phyloP scores from a whole-genome alignment of 2,113 vertebrate species.

The Erinaceus europaeus region DNA sequence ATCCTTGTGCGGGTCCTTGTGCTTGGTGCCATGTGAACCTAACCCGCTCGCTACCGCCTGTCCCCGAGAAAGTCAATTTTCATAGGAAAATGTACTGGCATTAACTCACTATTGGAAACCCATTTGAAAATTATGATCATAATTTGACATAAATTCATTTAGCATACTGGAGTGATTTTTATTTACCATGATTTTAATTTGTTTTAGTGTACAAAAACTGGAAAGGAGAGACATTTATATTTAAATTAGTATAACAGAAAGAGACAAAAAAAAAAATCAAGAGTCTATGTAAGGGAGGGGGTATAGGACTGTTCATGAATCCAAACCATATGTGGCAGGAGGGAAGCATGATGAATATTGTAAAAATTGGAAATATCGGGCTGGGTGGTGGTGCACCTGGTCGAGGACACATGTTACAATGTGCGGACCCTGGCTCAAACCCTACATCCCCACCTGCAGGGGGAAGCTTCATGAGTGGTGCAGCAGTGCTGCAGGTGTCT shows the following conservation, averaged over 20 bases:
- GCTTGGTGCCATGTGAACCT: too few relatives aligned
- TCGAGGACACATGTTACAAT: too few relatives aligned
- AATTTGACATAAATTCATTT: constrained; percentile 14
- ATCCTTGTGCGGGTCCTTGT: too few relatives aligned
- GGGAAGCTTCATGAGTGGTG: too few relatives aligned
- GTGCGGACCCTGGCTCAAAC: too few relatives aligned
- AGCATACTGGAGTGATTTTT: background rate
- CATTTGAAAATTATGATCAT: background rate
- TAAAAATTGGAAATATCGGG: too few relatives aligned
- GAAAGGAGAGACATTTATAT: background rate
- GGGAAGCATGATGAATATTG: background rate
- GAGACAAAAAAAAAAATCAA: constrained; percentile 11
- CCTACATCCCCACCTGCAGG: too few relatives aligned
- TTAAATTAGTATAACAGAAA: background rate
- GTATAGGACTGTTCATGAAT: background rate
- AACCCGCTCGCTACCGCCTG: too few relatives aligned
- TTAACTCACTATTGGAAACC: too few relatives aligned
- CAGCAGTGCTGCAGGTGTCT: too few relatives aligned
- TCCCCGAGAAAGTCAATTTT: background rate
- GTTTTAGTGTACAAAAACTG: background rate
- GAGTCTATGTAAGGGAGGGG: constrained; percentile 1
- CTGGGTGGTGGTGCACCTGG: too few relatives aligned
- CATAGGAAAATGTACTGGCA: background rate
- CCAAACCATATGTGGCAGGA: background rate
- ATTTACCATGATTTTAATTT: background rate